A percentile compares a stretch with the other conserved stretches of the same genome.
Evolutionary conservation across 2,113 vertebrate species (phyloP).

Genomic region (Callorhinus ursinus): DNA sequence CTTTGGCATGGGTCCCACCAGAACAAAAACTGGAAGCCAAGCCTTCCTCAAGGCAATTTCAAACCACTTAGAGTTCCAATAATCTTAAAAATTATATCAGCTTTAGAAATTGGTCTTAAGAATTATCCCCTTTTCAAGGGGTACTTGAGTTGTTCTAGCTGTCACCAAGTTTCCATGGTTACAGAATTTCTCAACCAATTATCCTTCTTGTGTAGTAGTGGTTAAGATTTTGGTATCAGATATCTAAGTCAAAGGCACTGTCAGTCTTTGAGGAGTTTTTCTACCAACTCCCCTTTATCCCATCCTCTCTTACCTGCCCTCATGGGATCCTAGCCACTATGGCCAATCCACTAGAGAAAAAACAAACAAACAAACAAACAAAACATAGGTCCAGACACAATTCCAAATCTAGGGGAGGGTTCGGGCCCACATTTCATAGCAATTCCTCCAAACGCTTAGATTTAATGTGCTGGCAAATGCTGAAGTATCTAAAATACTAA

Average conservation of each 20-base stretch:
- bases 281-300: not conserved
- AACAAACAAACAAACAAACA: not conserved
- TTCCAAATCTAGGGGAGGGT: not conserved
- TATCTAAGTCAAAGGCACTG: not conserved
- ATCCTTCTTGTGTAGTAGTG: not conserved
- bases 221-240: not conserved
- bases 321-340: not conserved
- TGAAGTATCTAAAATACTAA: not conserved
- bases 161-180: not conserved
- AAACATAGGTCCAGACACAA: not conserved
- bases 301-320: not conserved
- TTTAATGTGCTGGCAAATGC: not conserved
- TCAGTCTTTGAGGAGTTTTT: not conserved
- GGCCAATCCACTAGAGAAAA: not conserved
- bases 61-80: not conserved
- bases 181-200: not conserved
- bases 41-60: not conserved
- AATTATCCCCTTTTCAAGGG: not conserved
- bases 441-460: not conserved
- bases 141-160: not conserved
- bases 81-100: not conserved
- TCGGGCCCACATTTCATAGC: not conserved
- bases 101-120: not conserved
- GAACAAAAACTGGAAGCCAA: not conserved
- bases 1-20: not conserved